These are phyloP conservation scores for Stenurella melanura DNA, from an alignment of 2,888 invertebrate species.

Conservation along the genomic window DNA sequence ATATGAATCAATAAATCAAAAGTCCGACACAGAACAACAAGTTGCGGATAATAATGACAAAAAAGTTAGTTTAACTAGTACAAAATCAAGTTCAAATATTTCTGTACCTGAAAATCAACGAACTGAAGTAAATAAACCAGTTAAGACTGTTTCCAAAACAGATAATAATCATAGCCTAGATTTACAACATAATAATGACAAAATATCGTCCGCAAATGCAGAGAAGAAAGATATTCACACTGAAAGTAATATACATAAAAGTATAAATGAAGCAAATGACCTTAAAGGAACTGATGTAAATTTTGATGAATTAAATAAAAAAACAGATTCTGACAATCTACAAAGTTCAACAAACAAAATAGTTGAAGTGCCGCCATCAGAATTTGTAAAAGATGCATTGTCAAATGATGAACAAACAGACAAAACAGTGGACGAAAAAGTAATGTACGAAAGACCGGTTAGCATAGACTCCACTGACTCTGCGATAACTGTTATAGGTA, in stretches of 20 bases:
- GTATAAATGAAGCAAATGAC: slow-evolving; percentile 25
- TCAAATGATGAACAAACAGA: not conserved
- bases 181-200: not conserved
- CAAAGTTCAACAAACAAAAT: not conserved
- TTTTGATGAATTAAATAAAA: slow-evolving; percentile 36
- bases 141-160: not conserved
- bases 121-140: not conserved
- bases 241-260: not conserved
- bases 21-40: not conserved
- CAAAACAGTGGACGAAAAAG: not conserved
- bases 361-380: not conserved
- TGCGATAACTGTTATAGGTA: slow-evolving; percentile 59
- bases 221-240: not conserved
- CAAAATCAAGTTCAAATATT: not conserved
- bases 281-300: slow-evolving; percentile 36
- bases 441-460: slow-evolving; percentile 47
- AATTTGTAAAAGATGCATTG: not conserved
- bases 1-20: not conserved
- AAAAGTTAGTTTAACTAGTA: not conserved
- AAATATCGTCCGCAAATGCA: not conserved
- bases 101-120: not conserved
- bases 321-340: slow-evolving; percentile 14
- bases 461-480: slow-evolving; percentile 64
- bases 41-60: not conserved
- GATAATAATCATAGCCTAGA: not conserved